A percentile compares a stretch with the other conserved stretches of the same genome.
These are phyloP conservation scores for Microcebus griseorufus DNA, from an alignment of 2,113 vertebrate genomes.

Conservation along the genomic window DNA sequence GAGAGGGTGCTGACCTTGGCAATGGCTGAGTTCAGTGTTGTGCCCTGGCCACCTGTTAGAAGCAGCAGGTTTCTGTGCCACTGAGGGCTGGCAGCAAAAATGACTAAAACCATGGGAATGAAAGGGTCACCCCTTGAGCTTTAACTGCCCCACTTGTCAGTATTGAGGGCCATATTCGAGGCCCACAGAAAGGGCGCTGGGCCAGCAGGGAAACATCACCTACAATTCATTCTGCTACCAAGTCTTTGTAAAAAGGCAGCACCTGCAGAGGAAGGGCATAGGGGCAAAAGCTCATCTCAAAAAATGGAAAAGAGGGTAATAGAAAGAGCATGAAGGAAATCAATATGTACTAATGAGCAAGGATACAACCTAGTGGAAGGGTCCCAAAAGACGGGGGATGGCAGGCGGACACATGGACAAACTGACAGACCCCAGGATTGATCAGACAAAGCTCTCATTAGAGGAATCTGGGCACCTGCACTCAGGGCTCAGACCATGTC, in stretches of 20 bases:
- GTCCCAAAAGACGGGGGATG: background rate
- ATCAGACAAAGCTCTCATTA: conserved; percentile 49
- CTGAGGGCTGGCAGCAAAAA: conserved; percentile 15
- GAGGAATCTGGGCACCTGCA: conserved; percentile 52
- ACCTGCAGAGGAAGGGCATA: background rate
- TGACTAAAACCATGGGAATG: background rate
- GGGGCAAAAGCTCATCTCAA: conserved; percentile 42
- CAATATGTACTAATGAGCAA: conserved; percentile 27
- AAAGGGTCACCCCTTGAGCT: background rate
- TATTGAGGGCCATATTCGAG: background rate
- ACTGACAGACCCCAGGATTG: conserved; percentile 6
- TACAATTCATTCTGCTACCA: background rate
- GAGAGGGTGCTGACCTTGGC: background rate
- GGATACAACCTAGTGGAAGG: background rate
- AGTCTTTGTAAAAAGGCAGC: conserved; percentile 38
- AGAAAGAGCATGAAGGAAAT: conserved; percentile 34
- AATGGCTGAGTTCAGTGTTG: background rate
- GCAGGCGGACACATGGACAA: conserved; percentile 37
- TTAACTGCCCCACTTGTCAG: background rate
- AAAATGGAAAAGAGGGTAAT: conserved; percentile 8
- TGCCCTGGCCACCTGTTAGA: background rate
- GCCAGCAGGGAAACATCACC: background rate
- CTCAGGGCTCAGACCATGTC: conserved; percentile 8
- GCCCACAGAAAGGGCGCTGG: background rate
- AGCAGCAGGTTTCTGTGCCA: conserved; percentile 10